Conservation (phyloP, 2,888 invertebrate genomes). For the Lacanobia oleracea region DNA sequence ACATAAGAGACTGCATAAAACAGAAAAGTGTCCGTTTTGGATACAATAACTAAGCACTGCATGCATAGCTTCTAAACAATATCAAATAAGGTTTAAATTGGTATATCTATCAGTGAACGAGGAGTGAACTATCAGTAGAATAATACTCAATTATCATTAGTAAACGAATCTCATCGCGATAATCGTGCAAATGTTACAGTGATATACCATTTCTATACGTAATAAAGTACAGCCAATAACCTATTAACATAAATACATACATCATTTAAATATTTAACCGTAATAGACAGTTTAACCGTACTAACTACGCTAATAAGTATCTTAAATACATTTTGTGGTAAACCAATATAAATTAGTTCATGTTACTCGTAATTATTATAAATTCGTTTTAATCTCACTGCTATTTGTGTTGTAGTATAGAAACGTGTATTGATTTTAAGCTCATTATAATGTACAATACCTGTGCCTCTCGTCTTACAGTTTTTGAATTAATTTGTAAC, state of each 20-base stretch:
- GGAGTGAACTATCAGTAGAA: no score
- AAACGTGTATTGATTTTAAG: background rate
- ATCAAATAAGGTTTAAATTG: background rate
- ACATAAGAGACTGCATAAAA: background rate
- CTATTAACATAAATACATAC: constrained; percentile 18
- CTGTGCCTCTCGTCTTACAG: background rate
- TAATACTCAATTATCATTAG: background rate
- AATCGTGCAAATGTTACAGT: background rate
- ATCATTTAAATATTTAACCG: constrained; percentile 32
- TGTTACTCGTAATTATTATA: constrained; percentile 30
- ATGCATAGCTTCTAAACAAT: background rate
- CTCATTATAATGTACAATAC: background rate
- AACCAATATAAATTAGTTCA: constrained; percentile 41
- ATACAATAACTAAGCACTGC: no score
- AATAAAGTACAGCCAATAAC: constrained; percentile 23
- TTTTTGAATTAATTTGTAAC: background rate
- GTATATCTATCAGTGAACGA: background rate
- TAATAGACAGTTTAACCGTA: constrained; percentile 26
- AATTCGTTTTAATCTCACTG: constrained; percentile 38
- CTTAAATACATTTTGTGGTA: constrained; percentile 48
- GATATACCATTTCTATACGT: background rate
- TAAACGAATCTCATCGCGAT: background rate
- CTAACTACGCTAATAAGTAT: constrained; percentile 38
- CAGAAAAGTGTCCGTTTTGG: background rate
- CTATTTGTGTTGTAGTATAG: constrained; percentile 9